phyloP scores from a whole-genome alignment of 2,797 vertebrate genomes.

The Syngnathus rostellatus region DNA sequence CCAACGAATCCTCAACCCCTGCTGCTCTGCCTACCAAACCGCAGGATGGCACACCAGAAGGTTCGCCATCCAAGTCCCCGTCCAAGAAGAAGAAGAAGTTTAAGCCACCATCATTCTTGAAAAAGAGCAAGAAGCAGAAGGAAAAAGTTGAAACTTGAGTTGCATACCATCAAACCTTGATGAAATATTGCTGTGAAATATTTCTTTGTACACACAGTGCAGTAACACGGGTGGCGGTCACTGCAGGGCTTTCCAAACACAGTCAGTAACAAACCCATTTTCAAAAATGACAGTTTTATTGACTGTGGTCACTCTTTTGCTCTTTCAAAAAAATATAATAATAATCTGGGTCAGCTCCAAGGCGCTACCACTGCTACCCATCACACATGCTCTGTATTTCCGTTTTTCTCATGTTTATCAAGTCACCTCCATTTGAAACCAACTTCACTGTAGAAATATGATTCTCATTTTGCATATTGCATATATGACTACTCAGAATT shows the following conservation, averaged over 20 bases:
- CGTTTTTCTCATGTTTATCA: neutral
- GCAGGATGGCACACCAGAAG: constrained; percentile 73
- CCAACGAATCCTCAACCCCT: constrained; percentile 62
- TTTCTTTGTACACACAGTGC: constrained; percentile 23
- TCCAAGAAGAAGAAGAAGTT: constrained; percentile 99
- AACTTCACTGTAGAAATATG: too few species aligned
- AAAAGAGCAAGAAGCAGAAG: constrained; percentile 93
- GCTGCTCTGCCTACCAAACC: constrained; percentile 53
- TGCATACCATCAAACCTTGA: constrained; percentile 27
- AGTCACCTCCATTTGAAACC: neutral
- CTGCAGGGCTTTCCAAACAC: constrained; percentile 31
- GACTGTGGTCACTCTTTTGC: constrained; percentile 31
- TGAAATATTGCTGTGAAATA: constrained; percentile 50
- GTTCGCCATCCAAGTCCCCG: constrained; percentile 91
- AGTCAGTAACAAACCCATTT: constrained; percentile 24
- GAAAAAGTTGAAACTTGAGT: constrained; percentile 87
- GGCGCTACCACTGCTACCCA: constrained; percentile 27
- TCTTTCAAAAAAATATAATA: constrained; percentile 6
- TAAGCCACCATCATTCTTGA: constrained; percentile 92
- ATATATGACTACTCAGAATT: neutral
- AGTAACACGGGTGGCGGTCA: constrained; percentile 23
- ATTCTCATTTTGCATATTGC: neutral
- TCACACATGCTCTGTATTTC: constrained; percentile 6
- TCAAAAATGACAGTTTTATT: constrained; percentile 20
- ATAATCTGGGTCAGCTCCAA: neutral